Conservation (phyloP, 1,140 invertebrate genomes). For the Drosophila bocqueti region DNA sequence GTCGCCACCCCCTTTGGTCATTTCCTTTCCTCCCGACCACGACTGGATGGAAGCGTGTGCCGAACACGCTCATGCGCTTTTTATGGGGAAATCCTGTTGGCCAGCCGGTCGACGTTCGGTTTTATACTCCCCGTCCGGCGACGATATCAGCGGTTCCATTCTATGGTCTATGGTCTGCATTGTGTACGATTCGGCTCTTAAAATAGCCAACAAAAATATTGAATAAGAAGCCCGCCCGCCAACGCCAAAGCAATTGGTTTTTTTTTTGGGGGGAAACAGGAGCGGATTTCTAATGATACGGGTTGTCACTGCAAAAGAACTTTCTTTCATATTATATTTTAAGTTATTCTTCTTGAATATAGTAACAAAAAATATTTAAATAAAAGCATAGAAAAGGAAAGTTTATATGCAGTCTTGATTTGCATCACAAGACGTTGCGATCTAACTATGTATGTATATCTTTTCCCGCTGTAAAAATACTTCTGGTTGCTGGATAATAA, state of each 20-base stretch:
- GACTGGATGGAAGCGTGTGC: slow-evolving; percentile 40
- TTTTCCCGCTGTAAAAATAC: background rate
- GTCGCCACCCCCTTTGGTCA: background rate
- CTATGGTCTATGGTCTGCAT: slow-evolving; percentile 10
- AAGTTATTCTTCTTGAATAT: background rate
- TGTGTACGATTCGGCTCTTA: slow-evolving; percentile 50
- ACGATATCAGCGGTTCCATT: slow-evolving; percentile 43
- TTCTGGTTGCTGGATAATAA: too few relatives aligned
- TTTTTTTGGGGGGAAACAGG: slow-evolving; percentile 5
- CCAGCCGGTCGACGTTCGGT: slow-evolving; percentile 54
- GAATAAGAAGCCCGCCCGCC: slow-evolving; percentile 36
- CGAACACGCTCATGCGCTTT: slow-evolving; percentile 62
- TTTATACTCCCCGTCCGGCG: slow-evolving; percentile 66
- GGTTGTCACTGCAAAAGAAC: background rate
- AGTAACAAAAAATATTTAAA: background rate
- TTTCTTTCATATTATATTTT: background rate
- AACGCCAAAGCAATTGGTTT: slow-evolving; percentile 48
- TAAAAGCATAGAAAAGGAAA: background rate
- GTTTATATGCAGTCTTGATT: too few relatives aligned
- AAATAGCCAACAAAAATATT: slow-evolving; percentile 63
- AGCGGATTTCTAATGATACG: slow-evolving; percentile 31
- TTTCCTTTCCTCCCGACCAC: slow-evolving; percentile 1
- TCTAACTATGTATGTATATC: background rate
- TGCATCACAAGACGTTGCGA: background rate
- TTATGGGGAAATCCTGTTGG: slow-evolving; percentile 81